phyloP scores from a whole-genome alignment of 2,113 vertebrate species.

The Rhinoderma darwinii region DNA sequence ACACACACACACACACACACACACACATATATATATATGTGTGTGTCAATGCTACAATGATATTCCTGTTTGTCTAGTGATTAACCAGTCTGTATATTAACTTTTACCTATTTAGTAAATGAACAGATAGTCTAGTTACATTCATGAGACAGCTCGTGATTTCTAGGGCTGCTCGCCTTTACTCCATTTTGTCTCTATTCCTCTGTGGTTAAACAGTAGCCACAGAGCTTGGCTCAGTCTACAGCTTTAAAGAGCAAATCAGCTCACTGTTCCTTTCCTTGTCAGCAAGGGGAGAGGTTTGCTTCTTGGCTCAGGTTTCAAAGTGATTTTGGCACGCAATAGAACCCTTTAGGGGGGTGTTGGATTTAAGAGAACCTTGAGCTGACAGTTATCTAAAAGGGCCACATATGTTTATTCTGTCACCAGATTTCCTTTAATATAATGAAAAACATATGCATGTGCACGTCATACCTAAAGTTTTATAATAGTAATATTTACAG shows the following conservation, averaged over 20 bases:
- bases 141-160: constrained; percentile 22
- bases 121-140: background rate
- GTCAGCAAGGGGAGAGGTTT: constrained; percentile 29
- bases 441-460: constrained; percentile 16
- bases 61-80: background rate
- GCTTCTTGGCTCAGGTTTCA: constrained; percentile 47
- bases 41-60: background rate
- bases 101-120: background rate
- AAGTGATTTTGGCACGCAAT: constrained; percentile 36
- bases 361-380: constrained; percentile 38
- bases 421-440: constrained; percentile 25
- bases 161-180: background rate
- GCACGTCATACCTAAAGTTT: background rate
- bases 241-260: constrained; percentile 20
- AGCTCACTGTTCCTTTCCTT: constrained; percentile 13
- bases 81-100: background rate
- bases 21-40: background rate
- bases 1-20: no score
- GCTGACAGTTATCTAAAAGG: constrained; percentile 30
- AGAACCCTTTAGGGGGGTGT: constrained; percentile 16
- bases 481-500: background rate
- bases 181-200: constrained; percentile 30
- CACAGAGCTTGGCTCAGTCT: constrained; percentile 9
- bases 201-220: constrained; percentile 49
- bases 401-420: constrained; percentile 34